Conservation (phyloP, 2,888 invertebrate genomes). For the Euzophera pinguis region DNA sequence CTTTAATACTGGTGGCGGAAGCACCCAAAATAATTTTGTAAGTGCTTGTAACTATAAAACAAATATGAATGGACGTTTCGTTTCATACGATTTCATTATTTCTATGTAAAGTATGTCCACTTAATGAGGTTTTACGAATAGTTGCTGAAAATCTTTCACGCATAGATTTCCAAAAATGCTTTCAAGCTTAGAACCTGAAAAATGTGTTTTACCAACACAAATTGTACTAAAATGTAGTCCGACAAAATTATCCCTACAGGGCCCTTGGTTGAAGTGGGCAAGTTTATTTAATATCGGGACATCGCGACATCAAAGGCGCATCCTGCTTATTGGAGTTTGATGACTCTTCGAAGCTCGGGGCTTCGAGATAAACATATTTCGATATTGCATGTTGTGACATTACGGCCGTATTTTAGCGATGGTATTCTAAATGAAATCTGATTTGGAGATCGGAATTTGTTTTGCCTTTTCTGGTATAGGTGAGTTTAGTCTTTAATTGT, state of each 20-base stretch:
- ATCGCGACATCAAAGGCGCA: constrained; percentile 37
- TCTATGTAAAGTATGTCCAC: no score
- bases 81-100: no score
- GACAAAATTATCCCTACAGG: neutral
- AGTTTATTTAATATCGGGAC: constrained; percentile 43
- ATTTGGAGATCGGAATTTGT: neutral
- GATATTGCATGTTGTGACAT: neutral
- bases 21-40: no score
- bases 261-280: constrained; percentile 1
- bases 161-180: no score
- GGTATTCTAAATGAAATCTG: neutral
- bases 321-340: constrained; percentile 38
- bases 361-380: neutral
- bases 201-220: constrained; percentile 17
- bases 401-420: neutral
- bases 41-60: no score
- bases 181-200: neutral
- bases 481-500: no score
- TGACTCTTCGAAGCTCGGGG: constrained; percentile 16
- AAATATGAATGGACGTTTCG: no score
- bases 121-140: no score
- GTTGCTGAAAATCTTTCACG: no score
- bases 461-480: no score
- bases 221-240: neutral
- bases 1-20: no score